These are phyloP conservation scores for Artemia sinica DNA, from an alignment of 2,888 invertebrate genomes.

Conservation along the genomic window DNA sequence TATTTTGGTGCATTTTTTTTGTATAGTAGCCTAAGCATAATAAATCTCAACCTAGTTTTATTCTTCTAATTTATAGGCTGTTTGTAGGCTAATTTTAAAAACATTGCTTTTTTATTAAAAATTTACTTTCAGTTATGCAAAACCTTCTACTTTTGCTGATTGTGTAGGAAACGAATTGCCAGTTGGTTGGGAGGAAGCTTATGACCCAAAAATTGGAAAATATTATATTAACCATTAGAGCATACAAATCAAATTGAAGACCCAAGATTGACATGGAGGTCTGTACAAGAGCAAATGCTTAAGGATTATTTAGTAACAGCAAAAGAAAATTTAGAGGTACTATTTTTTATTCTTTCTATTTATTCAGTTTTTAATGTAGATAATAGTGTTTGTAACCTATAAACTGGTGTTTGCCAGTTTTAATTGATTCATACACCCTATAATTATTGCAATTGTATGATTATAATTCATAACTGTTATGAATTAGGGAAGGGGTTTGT, in stretches of 20 bases:
- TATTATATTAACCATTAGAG: slow-evolving; percentile 92
- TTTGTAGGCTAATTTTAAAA: too few species aligned
- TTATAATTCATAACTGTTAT: too few species aligned
- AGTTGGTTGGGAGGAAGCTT: slow-evolving; percentile 90
- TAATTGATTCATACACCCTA: neutral
- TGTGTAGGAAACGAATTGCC: slow-evolving; percentile 94
- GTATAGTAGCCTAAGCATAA: too few species aligned
- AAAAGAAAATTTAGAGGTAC: slow-evolving; percentile 80
- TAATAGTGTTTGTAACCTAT: neutral
- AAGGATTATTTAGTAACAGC: slow-evolving; percentile 88
- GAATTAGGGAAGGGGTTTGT: too few species aligned
- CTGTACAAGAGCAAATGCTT: slow-evolving; percentile 89
- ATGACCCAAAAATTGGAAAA: slow-evolving; percentile 78
- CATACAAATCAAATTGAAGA: slow-evolving; percentile 92
- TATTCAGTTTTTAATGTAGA: slow-evolving; percentile 26
- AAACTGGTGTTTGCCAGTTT: too few species aligned
- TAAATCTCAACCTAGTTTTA: too few species aligned
- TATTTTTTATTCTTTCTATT: too few species aligned
- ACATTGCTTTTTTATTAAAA: slow-evolving; percentile 22
- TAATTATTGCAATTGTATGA: too few species aligned
- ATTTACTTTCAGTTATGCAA: slow-evolving; percentile 65
- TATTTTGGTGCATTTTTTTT: too few species aligned
- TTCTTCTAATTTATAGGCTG: neutral
- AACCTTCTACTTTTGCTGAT: slow-evolving; percentile 91
- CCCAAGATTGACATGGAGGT: slow-evolving; percentile 88